These are phyloP conservation scores for Ornithoptera priamus DNA, from an alignment of 2,888 invertebrate species.

Conservation along the genomic window DNA sequence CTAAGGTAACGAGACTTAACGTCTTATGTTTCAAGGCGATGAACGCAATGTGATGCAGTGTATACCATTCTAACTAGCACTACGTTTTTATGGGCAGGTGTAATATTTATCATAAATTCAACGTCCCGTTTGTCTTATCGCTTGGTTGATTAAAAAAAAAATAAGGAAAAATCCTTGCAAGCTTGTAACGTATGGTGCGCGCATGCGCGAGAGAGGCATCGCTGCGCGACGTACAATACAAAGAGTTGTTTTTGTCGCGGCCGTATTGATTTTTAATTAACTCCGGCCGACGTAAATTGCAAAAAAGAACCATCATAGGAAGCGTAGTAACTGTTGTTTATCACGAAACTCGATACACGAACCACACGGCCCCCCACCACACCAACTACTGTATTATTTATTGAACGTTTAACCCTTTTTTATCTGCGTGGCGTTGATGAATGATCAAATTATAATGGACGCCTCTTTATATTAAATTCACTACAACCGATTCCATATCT, in stretches of 20 bases:
- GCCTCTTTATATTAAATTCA: background rate
- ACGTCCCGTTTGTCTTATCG: too few relatives aligned
- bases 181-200: background rate
- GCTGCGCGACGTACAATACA: conserved; percentile 31
- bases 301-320: conserved; percentile 29
- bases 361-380: conserved; percentile 1
- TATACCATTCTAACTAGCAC: too few relatives aligned
- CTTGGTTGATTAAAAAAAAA: too few relatives aligned
- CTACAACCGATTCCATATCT: background rate
- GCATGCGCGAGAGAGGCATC: conserved; percentile 19
- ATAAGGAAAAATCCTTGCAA: background rate
- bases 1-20: too few relatives aligned
- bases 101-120: too few relatives aligned
- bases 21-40: too few relatives aligned
- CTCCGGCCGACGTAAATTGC: conserved; percentile 39
- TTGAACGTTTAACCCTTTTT: conserved; percentile 14
- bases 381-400: conserved; percentile 20
- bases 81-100: too few relatives aligned
- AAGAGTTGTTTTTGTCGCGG: conserved; percentile 36
- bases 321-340: conserved; percentile 29
- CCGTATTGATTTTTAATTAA: conserved; percentile 71
- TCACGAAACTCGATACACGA: conserved; percentile 29
- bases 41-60: too few relatives aligned
- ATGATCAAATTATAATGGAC: conserved; percentile 11
- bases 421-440: conserved; percentile 15